Evolutionary conservation across 1,140 invertebrate species (phyloP).

Genomic region (Reticulitermes speratus): DNA sequence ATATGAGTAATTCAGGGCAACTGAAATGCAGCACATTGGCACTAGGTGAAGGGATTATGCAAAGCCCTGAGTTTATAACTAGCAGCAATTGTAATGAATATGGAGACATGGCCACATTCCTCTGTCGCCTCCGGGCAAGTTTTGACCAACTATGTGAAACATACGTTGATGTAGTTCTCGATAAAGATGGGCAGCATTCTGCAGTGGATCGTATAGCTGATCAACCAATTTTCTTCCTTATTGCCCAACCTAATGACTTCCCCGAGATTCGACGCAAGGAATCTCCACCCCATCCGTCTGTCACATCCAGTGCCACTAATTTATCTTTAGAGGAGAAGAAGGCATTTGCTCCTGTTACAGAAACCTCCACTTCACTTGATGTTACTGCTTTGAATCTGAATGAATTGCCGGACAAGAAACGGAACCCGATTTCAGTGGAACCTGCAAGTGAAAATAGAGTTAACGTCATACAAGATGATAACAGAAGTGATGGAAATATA

Average conservation of each 20-base stretch:
- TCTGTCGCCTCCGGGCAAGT: conserved; percentile 46
- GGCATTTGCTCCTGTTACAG: background rate
- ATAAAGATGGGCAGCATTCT: conserved; percentile 56
- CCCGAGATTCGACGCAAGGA: conserved; percentile 51
- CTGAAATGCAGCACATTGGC: background rate
- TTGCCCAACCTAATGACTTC: conserved; percentile 63
- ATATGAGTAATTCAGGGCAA: background rate
- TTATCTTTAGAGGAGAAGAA: conserved; percentile 33
- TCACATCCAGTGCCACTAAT: background rate
- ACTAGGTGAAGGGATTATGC: conserved; percentile 18
- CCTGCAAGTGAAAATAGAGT: background rate
- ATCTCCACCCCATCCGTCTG: background rate
- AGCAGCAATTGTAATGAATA: background rate
- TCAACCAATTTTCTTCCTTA: conserved; percentile 62
- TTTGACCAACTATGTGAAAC: conserved; percentile 62
- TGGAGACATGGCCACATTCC: conserved; percentile 39
- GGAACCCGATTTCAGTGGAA: background rate
- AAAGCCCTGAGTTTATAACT: background rate
- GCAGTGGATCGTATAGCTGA: conserved; percentile 58
- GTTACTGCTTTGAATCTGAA: background rate
- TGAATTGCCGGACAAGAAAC: background rate
- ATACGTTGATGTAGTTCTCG: conserved; percentile 61
- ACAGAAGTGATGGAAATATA: background rate
- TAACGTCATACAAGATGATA: background rate
- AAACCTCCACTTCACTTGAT: background rate